Evolutionary conservation across 1,140 invertebrate genomes (phyloP).

Genomic region (Liolophura sinensis): DNA sequence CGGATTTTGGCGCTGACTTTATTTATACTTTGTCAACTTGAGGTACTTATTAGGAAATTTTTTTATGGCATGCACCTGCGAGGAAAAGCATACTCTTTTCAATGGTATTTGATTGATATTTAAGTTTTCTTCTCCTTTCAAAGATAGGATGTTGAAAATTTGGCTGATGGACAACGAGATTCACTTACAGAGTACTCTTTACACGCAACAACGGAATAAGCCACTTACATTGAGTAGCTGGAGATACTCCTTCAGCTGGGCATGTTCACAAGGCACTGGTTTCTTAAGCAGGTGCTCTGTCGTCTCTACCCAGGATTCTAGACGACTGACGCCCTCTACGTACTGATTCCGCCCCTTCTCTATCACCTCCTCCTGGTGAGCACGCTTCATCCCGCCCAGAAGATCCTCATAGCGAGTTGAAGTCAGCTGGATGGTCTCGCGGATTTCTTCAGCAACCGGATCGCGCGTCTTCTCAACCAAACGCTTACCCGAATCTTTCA

Average conservation of each 20-base stretch:
- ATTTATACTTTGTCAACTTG: too few relatives aligned
- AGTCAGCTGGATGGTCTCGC: constrained; percentile 73
- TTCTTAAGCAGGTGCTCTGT: constrained; percentile 66
- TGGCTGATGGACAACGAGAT: too few relatives aligned
- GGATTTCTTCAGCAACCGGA: constrained; percentile 74
- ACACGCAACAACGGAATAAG: neutral
- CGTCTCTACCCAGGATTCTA: constrained; percentile 78
- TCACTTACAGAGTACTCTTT: too few relatives aligned
- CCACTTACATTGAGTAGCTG: constrained; percentile 71
- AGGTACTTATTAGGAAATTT: too few relatives aligned
- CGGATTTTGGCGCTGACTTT: too few relatives aligned
- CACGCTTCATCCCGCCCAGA: constrained; percentile 30
- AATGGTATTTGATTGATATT: too few relatives aligned
- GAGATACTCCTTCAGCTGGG: constrained; percentile 77
- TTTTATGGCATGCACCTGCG: too few relatives aligned
- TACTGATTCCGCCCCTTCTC: constrained; percentile 81
- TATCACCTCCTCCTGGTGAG: constrained; percentile 83
- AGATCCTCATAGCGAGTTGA: constrained; percentile 76
- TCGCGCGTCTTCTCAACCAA: constrained; percentile 85
- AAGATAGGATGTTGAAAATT: too few relatives aligned
- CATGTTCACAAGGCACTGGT: constrained; percentile 68
- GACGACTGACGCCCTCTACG: constrained; percentile 71
- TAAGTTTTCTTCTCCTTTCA: too few relatives aligned
- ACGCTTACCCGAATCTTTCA: constrained; percentile 86
- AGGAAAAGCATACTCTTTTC: too few relatives aligned